These are phyloP conservation scores for Tridacna gigas DNA, from an alignment of 2,888 invertebrate genomes.

Conservation along the genomic window DNA sequence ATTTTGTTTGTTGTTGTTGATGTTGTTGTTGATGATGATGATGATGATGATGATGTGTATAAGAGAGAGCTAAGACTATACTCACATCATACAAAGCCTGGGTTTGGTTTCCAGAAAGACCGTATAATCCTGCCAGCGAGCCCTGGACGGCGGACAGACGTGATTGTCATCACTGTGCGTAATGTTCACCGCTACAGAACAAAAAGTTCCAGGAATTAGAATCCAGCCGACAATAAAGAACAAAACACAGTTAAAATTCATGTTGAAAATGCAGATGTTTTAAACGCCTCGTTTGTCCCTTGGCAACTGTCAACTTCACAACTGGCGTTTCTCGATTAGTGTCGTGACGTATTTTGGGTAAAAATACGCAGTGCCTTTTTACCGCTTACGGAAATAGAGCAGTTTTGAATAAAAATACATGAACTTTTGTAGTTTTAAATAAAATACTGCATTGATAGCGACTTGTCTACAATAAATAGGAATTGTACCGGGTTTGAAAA, in stretches of 20 bases:
- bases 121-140: slow-evolving; percentile 66
- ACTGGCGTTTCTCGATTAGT: neutral
- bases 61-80: slow-evolving; percentile 7
- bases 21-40: too few species aligned
- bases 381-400: too few species aligned
- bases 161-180: slow-evolving; percentile 55
- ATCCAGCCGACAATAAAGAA: neutral
- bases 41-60: too few species aligned
- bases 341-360: too few species aligned
- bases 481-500: too few species aligned
- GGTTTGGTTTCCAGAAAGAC: slow-evolving; percentile 62
- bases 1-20: too few species aligned
- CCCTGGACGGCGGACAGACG: slow-evolving; percentile 57
- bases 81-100: slow-evolving; percentile 64
- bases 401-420: too few species aligned
- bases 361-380: too few species aligned
- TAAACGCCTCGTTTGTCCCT: neutral
- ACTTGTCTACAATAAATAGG: too few species aligned
- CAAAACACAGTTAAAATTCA: slow-evolving; percentile 6
- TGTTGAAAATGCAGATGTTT: neutral
- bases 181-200: slow-evolving; percentile 60
- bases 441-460: too few species aligned
- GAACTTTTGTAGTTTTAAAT: too few species aligned
- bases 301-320: neutral
- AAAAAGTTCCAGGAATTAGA: slow-evolving; percentile 18